Conservation (phyloP, 2,113 vertebrate genomes). For the Chaetodon auriga region DNA sequence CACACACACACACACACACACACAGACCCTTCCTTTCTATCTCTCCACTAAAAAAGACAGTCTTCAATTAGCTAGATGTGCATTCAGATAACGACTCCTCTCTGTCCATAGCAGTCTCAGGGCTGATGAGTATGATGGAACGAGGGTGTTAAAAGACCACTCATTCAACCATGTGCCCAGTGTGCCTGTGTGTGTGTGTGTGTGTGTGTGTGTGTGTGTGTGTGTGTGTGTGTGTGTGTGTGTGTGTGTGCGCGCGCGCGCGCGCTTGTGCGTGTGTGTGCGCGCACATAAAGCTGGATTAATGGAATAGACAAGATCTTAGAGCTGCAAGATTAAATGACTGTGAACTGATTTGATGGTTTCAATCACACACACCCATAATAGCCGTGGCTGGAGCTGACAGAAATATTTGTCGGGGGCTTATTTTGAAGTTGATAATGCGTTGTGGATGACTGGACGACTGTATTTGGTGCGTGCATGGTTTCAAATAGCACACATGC, state of each 20-base stretch:
- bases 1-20: no score
- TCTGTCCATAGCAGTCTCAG: slow-evolving; percentile 38
- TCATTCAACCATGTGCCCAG: slow-evolving; percentile 55
- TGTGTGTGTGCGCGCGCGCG: slow-evolving; percentile 21
- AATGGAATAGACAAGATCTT: slow-evolving; percentile 62
- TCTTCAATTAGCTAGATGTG: slow-evolving; percentile 68
- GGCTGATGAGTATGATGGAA: slow-evolving; percentile 60
- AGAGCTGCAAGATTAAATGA: slow-evolving; percentile 66
- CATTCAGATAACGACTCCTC: slow-evolving; percentile 55
- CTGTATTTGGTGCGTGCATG: slow-evolving; percentile 24
- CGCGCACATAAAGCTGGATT: slow-evolving; percentile 52
- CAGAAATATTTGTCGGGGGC: slow-evolving; percentile 35
- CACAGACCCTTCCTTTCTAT: slow-evolving; percentile 7
- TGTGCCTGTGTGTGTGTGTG: neutral
- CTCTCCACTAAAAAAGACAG: slow-evolving; percentile 56
- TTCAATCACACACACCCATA: slow-evolving; percentile 56
- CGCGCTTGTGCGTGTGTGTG: slow-evolving; percentile 10
- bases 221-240: slow-evolving; percentile 4
- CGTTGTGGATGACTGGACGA: slow-evolving; percentile 38
- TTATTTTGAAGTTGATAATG: slow-evolving; percentile 50
- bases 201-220: neutral
- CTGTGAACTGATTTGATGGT: slow-evolving; percentile 69
- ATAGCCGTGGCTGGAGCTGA: slow-evolving; percentile 38
- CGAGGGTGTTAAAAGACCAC: slow-evolving; percentile 67
- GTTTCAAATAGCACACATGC: slow-evolving; percentile 17